Base-by-base conservation (phyloP, 2,113 vertebrate genomes). In the Eurypyga helias region DNA sequence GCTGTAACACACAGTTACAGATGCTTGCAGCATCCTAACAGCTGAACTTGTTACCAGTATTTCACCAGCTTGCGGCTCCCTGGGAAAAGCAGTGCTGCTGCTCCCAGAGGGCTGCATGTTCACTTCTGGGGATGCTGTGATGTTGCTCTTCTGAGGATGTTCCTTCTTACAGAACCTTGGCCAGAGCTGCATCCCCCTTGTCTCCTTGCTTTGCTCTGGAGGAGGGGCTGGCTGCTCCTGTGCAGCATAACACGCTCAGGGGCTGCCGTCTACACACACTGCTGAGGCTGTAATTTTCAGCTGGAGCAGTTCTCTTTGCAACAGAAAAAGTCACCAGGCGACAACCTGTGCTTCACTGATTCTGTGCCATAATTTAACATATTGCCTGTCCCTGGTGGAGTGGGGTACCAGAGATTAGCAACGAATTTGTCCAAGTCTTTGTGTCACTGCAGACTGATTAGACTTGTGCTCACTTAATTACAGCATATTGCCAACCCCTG, bases 61-160 rank as follows among this genome's bases (percentile, higher is more conserved):
- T 79, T 41, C 85, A 31, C 17, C 73, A 80, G 52, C 10, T 0
- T 11, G 28, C 28, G 7, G 7, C 28, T 67, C 15, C 5, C 61
- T 43, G 18, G 57, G 29, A 11, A 21, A 13, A 48, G 62, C 87
- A 18, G 33, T 2, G n/a, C 29, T 73, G 85, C 60, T 7, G 6
- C 13, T 67, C 28, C n/a, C 0, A 0, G n/a, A 20, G 26, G 41
- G 49, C 33, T 79, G 77, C 6, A 0, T 0, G 4, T 20, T 71
- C 45, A 3, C 23, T 60, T 24, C 78, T 23, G 24, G 31, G 64
- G 14, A 10, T 46, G 51, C 23, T 51, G 16, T 6, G 1, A 0
- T 19, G 41, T 28, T 33, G 23, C 57, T 85, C 29, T 46, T 19
- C 34, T 31, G 38, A 45, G 52, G 49, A 28, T 9, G 24, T 8